These are phyloP conservation scores for Arothron firmamentum DNA, from an alignment of 2,113 vertebrate genomes.

Conservation along the genomic window DNA sequence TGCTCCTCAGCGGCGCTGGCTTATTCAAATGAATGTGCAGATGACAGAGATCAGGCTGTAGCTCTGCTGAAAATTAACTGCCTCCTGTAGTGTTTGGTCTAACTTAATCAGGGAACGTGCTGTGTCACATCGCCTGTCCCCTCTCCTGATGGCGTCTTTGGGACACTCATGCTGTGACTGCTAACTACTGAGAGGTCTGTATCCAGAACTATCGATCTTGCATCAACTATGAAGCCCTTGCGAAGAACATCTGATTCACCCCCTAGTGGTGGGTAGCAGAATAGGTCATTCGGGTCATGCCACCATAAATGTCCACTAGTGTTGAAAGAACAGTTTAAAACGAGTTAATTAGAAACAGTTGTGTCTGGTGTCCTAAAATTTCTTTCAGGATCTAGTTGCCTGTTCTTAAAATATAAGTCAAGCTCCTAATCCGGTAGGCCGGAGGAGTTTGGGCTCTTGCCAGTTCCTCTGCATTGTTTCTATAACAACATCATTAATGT, in stretches of 20 bases:
- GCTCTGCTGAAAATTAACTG: slow-evolving; percentile 48
- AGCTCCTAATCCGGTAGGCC: slow-evolving; percentile 12
- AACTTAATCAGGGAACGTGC: slow-evolving; percentile 53
- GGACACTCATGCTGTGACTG: slow-evolving; percentile 10
- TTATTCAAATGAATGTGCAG: slow-evolving; percentile 62
- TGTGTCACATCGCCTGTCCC: slow-evolving; percentile 33
- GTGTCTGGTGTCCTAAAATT: not conserved
- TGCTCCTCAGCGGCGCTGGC: slow-evolving; percentile 41
- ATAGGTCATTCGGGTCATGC: not conserved
- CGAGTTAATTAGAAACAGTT: not conserved
- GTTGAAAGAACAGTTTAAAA: too few relatives aligned
- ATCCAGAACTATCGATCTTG: too few relatives aligned
- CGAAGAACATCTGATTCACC: not conserved
- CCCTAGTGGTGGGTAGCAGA: not conserved
- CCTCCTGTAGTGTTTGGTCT: slow-evolving; percentile 46
- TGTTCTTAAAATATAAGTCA: not conserved
- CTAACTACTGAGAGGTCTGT: slow-evolving; percentile 4
- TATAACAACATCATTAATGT: slow-evolving; percentile 43
- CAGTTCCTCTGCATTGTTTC: slow-evolving; percentile 25
- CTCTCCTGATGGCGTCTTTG: slow-evolving; percentile 35
- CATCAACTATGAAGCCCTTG: too few relatives aligned
- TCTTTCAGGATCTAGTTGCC: not conserved
- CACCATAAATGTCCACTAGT: too few relatives aligned
- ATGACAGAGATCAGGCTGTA: slow-evolving; percentile 32
- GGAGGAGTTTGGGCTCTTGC: slow-evolving; percentile 16